phyloP scores from a whole-genome alignment of 2,113 vertebrate species.

The Sander lucioperca region DNA sequence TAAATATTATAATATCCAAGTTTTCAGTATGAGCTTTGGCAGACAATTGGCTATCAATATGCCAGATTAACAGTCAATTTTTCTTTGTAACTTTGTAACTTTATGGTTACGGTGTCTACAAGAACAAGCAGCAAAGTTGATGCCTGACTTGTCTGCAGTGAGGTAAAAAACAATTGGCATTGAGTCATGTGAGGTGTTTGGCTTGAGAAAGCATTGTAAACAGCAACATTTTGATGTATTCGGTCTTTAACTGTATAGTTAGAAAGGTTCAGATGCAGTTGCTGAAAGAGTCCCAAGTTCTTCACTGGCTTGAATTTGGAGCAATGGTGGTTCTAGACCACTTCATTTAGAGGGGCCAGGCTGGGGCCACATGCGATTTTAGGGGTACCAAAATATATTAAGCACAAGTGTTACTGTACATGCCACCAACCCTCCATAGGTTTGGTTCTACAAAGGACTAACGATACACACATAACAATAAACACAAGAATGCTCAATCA shows the following conservation, averaged over 20 bases:
- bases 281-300: not conserved
- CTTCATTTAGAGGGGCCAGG: too few species aligned
- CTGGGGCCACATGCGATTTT: too few species aligned
- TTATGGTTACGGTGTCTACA: not conserved
- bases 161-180: constrained; percentile 8
- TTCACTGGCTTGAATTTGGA: not conserved
- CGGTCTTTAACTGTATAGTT: not conserved
- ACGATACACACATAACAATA: too few species aligned
- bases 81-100: not conserved
- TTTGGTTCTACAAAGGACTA: too few species aligned
- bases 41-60: not conserved
- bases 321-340: not conserved
- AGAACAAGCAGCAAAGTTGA: not conserved
- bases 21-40: too few species aligned
- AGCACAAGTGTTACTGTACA: too few species aligned
- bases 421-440: too few species aligned
- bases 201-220: not conserved
- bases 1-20: not conserved
- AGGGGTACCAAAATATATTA: too few species aligned
- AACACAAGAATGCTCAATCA: too few species aligned
- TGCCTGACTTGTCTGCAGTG: not conserved
- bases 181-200: not conserved
- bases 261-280: not conserved
- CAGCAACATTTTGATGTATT: not conserved
- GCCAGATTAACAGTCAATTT: not conserved